Base-by-base conservation (phyloP, 2,113 vertebrate genomes). In the Peromyscus leucopus region DNA sequence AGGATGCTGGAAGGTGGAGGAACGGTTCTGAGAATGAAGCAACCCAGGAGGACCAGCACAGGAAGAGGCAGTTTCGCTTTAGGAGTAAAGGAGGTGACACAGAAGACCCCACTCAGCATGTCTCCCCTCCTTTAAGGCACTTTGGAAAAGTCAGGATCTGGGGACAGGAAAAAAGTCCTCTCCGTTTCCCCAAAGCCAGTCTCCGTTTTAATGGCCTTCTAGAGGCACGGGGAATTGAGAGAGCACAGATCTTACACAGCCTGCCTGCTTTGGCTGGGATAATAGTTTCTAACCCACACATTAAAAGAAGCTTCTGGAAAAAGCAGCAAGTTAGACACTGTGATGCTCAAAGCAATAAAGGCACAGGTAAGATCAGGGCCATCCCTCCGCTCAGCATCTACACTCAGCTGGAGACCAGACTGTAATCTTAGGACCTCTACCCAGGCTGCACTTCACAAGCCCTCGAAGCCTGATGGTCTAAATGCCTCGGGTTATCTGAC, bases 111-210 rank as follows among this genome's bases (percentile, higher is more conserved):
- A 48, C 71, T 92, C 93, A 96, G 79, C 79, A 79, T 90, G 76
- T 85, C 93, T 94, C 36, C 28, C 42, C 71, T 92, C 93, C 97
- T 97, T 96, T 97, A 98, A 98, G 98, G 98, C 98, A 98, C 98
- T 89, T 79, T 74, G 72, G 71, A 96, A 96, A 97, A 98, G 89
- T 78, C 65, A 96, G 91, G 79, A 93, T 93, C 90, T 85, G n/a
- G 89, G 21, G 79, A 97, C 87, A 89, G 96, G 63, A 90, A 96
- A 74, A 16, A 88, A 78, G 61, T 3, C 82, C 88, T 55, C 74
- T 1, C n/a, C 21, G 28, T 95, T 93, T 94, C 94, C 3, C 3
- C 15, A 1, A 4, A 71, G 16, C 1, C 21, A 71, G 76, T 82
- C 31, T 94, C 13, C 91, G 93, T 74, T 24, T 36, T 90, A 95